Conservation (phyloP, 2,888 invertebrate genomes). For the Amorpha juglandis region DNA sequence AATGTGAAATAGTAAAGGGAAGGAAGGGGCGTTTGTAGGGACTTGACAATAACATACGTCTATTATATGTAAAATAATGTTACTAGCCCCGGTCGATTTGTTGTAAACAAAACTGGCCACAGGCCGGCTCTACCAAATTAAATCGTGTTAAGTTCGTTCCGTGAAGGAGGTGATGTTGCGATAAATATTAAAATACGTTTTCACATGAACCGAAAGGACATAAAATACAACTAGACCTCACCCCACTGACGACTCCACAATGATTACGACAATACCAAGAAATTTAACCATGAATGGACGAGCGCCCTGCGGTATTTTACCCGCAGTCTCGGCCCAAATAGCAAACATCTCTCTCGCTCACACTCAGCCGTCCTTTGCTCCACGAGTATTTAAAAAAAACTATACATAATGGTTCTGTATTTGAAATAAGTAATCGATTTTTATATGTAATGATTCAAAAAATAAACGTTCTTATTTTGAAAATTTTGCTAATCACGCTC, state of each 20-base stretch:
- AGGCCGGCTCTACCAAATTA: neutral
- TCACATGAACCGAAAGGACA: neutral
- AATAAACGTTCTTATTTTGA: too few species aligned
- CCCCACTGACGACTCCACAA: neutral
- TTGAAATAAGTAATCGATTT: neutral
- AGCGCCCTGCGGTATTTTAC: constrained; percentile 1
- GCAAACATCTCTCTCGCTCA: neutral
- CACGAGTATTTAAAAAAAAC: neutral
- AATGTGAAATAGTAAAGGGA: too few species aligned
- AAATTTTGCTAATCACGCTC: too few species aligned
- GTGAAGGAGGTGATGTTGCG: too few species aligned
- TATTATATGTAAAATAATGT: too few species aligned
- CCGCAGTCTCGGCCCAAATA: neutral
- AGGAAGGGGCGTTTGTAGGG: too few species aligned
- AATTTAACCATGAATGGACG: neutral
- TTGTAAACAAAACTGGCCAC: too few species aligned
- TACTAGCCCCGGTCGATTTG: too few species aligned
- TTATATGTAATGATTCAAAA: too few species aligned
- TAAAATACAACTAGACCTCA: neutral
- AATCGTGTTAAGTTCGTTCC: too few species aligned
- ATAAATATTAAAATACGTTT: neutral
- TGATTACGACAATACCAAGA: neutral
- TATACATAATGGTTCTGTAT: neutral
- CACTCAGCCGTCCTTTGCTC: neutral
- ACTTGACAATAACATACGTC: too few species aligned